Percentiles rank a stretch among this genome's conserved stretches.
phyloP scores from a whole-genome alignment of 1,140 invertebrate species.

The Dryas iulia region DNA sequence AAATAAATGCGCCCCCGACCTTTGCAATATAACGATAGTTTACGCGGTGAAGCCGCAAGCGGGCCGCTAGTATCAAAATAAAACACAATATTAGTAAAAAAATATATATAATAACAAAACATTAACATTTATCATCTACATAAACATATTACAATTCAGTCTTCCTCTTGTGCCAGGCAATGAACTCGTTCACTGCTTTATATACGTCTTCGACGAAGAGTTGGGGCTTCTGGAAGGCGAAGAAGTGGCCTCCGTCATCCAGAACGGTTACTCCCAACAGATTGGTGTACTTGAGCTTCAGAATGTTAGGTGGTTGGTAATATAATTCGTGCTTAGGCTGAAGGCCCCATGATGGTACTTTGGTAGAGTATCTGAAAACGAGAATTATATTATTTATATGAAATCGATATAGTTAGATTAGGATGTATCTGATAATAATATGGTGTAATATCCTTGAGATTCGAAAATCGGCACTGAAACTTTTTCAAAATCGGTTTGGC shows the following conservation, averaged over 20 bases:
- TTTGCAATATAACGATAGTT: no score
- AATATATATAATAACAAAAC: no score
- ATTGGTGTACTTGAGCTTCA: conserved; percentile 82
- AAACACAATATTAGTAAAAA: no score
- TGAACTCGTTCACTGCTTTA: conserved; percentile 59
- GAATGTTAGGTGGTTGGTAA: conserved; percentile 79
- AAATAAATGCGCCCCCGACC: no score
- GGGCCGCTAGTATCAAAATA: no score
- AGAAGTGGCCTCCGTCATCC: conserved; percentile 90
- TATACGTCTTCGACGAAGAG: conserved; percentile 83
- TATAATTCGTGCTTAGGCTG: conserved; percentile 83
- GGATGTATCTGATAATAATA: no score
- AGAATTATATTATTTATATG: not conserved
- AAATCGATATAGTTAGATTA: not conserved
- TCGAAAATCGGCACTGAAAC: no score
- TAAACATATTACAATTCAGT: conserved; percentile 19
- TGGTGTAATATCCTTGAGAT: no score
- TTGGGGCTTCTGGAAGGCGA: conserved; percentile 89
- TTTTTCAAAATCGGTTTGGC: no score
- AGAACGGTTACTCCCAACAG: conserved; percentile 81
- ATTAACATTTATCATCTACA: not conserved
- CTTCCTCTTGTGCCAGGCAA: conserved; percentile 38
- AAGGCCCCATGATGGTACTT: conserved; percentile 84
- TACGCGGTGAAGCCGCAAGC: no score
- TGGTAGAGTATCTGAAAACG: conserved; percentile 14